Percentiles rank a stretch among this genome's conserved stretches.
Conservation (phyloP, 2,797 vertebrate genomes). For the Mormyrops boulengeri region DNA sequence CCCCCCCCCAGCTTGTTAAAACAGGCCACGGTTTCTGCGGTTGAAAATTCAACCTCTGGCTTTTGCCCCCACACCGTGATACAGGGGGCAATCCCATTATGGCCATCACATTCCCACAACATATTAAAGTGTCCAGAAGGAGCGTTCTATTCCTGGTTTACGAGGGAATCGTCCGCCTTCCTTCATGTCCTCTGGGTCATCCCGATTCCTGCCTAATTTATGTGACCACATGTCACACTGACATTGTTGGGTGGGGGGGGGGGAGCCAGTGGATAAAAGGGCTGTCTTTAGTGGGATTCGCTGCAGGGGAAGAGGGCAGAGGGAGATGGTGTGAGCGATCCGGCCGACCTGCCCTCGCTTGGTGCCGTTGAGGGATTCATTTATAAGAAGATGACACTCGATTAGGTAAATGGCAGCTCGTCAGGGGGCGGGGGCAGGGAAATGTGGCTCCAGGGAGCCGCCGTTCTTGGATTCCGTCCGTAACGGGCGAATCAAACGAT, state of each 20-base stretch:
- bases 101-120: conserved; percentile 28
- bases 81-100: conserved; percentile 33
- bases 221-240: neutral
- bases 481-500: neutral
- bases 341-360: neutral
- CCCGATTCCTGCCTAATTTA: conserved; percentile 14
- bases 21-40: conserved; percentile 45
- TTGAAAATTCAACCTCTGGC: conserved; percentile 58
- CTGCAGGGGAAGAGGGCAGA: neutral
- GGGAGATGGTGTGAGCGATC: neutral
- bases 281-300: neutral
- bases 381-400: conserved; percentile 4
- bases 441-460: neutral
- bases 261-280: neutral
- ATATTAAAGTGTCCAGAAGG: conserved; percentile 26
- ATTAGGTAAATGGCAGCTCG: neutral
- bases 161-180: conserved; percentile 12
- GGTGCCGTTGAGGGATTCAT: neutral
- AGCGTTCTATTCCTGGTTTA: conserved; percentile 3
- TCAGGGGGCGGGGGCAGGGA: neutral
- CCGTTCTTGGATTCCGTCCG: neutral
- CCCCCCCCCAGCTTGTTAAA: conserved; percentile 50
- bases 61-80: neutral
- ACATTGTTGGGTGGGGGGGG: neutral
- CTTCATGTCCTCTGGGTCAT: neutral